phyloP scores from a whole-genome alignment of 2,797 vertebrate species.

The Danio kyathit region DNA sequence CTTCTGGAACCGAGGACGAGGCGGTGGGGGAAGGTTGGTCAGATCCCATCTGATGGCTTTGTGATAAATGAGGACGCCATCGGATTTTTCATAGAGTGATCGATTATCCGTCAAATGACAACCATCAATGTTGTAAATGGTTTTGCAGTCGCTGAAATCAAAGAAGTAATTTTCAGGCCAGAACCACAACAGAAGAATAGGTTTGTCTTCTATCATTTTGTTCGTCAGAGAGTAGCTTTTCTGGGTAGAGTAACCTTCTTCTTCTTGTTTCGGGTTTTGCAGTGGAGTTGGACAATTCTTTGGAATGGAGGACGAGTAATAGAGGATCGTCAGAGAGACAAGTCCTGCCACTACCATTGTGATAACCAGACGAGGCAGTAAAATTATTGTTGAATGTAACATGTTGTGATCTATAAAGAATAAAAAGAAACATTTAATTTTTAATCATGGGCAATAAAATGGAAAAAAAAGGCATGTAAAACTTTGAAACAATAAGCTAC shows the following conservation, averaged over 20 bases:
- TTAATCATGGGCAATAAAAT: background rate
- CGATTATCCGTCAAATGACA: constrained; percentile 85
- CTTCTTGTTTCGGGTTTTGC: background rate
- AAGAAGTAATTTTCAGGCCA: constrained; percentile 87
- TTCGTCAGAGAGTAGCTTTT: background rate
- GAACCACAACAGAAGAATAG: constrained; percentile 84
- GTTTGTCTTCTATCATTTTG: constrained; percentile 65
- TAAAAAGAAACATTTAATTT: background rate
- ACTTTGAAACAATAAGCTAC: no score
- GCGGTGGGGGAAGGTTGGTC: constrained; percentile 81
- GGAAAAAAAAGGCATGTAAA: no score
- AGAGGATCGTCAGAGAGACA: background rate
- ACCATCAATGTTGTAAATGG: constrained; percentile 81
- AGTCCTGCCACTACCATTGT: background rate
- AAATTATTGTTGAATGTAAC: background rate
- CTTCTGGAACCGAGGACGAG: constrained; percentile 86
- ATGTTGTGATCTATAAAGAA: background rate
- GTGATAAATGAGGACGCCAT: constrained; percentile 85
- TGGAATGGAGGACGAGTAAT: background rate
- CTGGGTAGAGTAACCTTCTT: background rate
- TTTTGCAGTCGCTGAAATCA: constrained; percentile 80
- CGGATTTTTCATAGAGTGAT: constrained; percentile 79
- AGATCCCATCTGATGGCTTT: constrained; percentile 81
- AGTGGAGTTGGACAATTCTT: background rate
- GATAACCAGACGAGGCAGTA: background rate